phyloP scores from a whole-genome alignment of 2,797 vertebrate genomes.

The Gymnocypris eckloni region DNA sequence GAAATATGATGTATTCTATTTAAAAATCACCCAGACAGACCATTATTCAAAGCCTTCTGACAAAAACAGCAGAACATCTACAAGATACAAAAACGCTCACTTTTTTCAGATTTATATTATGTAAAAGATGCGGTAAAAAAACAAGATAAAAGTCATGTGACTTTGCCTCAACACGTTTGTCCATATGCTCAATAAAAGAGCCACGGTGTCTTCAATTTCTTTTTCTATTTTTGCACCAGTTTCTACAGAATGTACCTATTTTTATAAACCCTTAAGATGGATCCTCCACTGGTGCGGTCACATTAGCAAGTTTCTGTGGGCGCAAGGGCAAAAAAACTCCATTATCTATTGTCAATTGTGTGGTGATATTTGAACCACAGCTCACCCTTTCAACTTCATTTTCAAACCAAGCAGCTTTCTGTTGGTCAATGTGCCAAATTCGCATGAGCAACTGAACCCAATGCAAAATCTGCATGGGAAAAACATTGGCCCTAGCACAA shows the following conservation, averaged over 20 bases:
- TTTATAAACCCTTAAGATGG: not conserved
- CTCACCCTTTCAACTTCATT: not conserved
- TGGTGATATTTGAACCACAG: not conserved
- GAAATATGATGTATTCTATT: slow-evolving; percentile 44
- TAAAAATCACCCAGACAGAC: slow-evolving; percentile 34
- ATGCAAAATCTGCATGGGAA: not conserved
- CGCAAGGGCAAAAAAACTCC: not conserved
- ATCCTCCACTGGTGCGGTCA: not conserved
- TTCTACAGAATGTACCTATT: not conserved
- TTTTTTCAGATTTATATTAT: not conserved
- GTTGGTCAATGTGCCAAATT: not conserved
- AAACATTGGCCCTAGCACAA: not conserved
- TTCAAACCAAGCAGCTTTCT: not conserved
- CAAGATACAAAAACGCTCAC: not conserved
- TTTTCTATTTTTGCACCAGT: not conserved
- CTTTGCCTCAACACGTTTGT: not conserved
- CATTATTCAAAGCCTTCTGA: slow-evolving; percentile 29
- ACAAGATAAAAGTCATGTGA: not conserved
- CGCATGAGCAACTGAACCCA: not conserved
- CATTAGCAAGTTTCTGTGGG: not conserved
- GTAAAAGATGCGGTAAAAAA: not conserved
- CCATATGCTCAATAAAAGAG: not conserved
- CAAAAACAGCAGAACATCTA: slow-evolving; percentile 30
- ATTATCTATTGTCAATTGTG: not conserved
- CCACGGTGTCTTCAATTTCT: not conserved